Evolutionary conservation across 92 coral and sea anemone genomes (phyloP).

Genomic region (Epizoanthus stellaris): DNA sequence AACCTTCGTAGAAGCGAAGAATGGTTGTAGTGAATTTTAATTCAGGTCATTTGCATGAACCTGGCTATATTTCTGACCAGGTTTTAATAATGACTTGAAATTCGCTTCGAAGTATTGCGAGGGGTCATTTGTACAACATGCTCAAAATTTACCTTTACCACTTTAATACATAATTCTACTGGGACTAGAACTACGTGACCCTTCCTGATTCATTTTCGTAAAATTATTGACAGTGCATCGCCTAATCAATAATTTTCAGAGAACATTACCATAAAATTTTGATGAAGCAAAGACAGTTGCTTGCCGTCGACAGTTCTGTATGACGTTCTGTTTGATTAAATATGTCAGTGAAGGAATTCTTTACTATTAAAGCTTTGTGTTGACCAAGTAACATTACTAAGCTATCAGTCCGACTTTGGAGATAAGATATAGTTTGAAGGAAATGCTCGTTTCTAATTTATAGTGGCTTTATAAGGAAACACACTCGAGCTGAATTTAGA

Average conservation of each 20-base stretch:
- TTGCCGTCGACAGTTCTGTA: background rate
- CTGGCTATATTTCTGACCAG: background rate
- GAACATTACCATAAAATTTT: slow-evolving; percentile 27
- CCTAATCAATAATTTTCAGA: background rate
- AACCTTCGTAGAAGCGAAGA: background rate
- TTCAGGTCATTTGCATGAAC: slow-evolving; percentile 14
- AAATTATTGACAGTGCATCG: slow-evolving; percentile 6
- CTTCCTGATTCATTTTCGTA: background rate
- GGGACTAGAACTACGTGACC: background rate
- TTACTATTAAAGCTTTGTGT: slow-evolving; percentile 1
- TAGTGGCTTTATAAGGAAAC: slow-evolving; percentile 1
- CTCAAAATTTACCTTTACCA: background rate
- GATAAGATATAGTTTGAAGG: slow-evolving; percentile 5
- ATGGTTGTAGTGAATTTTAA: background rate
- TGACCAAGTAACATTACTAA: background rate
- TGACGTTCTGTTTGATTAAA: background rate
- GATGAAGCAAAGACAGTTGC: slow-evolving; percentile 19
- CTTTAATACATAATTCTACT: background rate
- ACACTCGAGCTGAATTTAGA: slow-evolving; percentile 19
- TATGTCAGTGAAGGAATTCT: background rate
- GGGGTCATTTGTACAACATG: background rate
- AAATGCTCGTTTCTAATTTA: background rate
- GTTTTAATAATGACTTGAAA: background rate
- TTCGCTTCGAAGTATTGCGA: background rate
- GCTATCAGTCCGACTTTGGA: slow-evolving; percentile 8